A percentile compares a stretch with the other conserved stretches of the same genome.
These are phyloP conservation scores for Drosophila colorata DNA, from an alignment of 2,888 invertebrate genomes.

Conservation along the genomic window DNA sequence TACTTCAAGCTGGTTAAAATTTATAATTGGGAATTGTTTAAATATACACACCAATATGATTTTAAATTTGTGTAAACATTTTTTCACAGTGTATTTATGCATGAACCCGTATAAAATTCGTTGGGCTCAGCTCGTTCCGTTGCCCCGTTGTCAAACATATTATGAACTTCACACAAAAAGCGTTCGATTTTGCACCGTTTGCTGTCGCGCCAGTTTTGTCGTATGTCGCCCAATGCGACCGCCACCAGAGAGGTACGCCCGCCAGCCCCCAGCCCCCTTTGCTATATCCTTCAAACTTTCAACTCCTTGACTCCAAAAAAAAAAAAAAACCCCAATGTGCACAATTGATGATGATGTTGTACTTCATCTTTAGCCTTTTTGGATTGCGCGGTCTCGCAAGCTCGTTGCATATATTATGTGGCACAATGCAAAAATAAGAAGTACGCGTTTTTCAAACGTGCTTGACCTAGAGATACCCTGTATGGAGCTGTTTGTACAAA, in stretches of 20 bases:
- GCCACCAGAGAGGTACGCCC: slow-evolving; percentile 53
- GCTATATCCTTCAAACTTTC: no score
- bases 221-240: slow-evolving; percentile 73
- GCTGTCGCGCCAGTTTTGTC: slow-evolving; percentile 78
- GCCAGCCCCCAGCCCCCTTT: not conserved
- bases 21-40: no score
- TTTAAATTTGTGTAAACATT: not conserved
- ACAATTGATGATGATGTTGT: slow-evolving; percentile 30
- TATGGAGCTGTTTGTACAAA: no score
- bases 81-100: not conserved
- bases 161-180: slow-evolving; percentile 85
- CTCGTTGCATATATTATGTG: slow-evolving; percentile 44
- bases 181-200: slow-evolving; percentile 85
- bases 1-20: no score
- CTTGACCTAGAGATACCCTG: slow-evolving; percentile 10
- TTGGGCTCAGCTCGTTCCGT: slow-evolving; percentile 4
- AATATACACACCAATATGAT: no score
- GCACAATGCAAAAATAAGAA: slow-evolving; percentile 43
- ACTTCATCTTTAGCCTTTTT: slow-evolving; percentile 17
- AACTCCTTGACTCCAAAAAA: no score
- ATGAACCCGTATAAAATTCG: not conserved
- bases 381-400: slow-evolving; percentile 9
- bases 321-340: not conserved
- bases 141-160: slow-evolving; percentile 81
- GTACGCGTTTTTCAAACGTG: not conserved